phyloP scores from a whole-genome alignment of 2,113 vertebrate species.

The Thinocorus orbignyianus region DNA sequence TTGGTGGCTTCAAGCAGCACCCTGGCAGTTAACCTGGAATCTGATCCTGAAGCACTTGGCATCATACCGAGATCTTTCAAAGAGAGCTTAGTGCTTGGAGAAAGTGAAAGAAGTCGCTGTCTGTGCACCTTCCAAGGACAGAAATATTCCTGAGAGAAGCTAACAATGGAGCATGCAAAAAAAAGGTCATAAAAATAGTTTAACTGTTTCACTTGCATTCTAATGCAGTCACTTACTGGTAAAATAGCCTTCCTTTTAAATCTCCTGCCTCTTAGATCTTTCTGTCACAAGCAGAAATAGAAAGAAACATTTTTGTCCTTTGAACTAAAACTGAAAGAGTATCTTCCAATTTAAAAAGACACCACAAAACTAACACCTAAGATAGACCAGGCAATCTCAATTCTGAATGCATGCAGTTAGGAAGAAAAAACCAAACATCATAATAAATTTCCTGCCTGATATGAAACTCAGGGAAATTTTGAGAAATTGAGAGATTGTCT shows the following conservation, averaged over 20 bases:
- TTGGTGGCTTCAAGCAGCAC: neutral
- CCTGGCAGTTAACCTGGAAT: neutral
- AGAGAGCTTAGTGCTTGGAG: neutral
- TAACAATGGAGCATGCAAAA: neutral
- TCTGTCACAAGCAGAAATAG: neutral
- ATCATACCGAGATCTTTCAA: neutral
- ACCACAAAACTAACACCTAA: neutral
- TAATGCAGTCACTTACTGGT: neutral
- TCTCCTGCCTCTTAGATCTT: neutral
- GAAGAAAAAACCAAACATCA: neutral
- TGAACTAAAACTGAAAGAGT: neutral
- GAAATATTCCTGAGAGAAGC: neutral
- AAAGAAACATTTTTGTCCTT: neutral
- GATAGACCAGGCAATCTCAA: neutral
- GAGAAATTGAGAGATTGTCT: neutral
- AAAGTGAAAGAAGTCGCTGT: neutral
- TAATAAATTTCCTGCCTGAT: neutral
- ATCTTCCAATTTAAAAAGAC: neutral
- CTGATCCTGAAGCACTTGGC: neutral
- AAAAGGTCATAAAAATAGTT: neutral
- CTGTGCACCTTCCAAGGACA: neutral
- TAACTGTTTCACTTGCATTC: neutral
- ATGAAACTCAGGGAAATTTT: neutral
- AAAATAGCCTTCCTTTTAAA: neutral
- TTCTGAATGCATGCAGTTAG: neutral